These are phyloP conservation scores for Syncerus caffer DNA, from an alignment of 2,797 vertebrate genomes.

Conservation along the genomic window DNA sequence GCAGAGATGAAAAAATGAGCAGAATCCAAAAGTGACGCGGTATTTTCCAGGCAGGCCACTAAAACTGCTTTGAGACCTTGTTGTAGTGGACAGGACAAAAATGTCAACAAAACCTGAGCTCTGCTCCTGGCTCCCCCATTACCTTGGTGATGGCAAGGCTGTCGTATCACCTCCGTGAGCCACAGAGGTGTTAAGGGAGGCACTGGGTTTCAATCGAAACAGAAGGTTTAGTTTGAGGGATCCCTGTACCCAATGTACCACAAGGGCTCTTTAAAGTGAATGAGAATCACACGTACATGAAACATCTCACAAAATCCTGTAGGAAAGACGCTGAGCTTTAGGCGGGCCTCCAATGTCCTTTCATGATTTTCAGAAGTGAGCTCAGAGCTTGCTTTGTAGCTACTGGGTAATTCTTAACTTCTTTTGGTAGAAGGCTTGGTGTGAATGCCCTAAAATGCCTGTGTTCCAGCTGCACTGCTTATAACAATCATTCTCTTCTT, in stretches of 20 bases:
- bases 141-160: background rate
- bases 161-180: background rate
- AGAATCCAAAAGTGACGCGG: background rate
- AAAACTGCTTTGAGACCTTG: background rate
- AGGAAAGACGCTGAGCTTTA: background rate
- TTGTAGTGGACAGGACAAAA: background rate
- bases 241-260: fast-evolving
- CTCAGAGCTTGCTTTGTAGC: background rate
- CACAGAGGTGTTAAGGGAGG: background rate
- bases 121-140: background rate
- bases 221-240: background rate
- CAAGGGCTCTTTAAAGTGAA: background rate
- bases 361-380: background rate
- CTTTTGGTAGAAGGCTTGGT: background rate
- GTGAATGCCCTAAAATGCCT: background rate
- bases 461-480: background rate
- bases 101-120: background rate
- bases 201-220: background rate
- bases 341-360: background rate
- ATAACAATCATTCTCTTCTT: background rate
- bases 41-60: background rate
- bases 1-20: background rate
- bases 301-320: background rate
- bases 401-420: background rate
- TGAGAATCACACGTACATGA: background rate